phyloP scores from a whole-genome alignment of 2,888 invertebrate species.

The Drosophila glabriapex region DNA sequence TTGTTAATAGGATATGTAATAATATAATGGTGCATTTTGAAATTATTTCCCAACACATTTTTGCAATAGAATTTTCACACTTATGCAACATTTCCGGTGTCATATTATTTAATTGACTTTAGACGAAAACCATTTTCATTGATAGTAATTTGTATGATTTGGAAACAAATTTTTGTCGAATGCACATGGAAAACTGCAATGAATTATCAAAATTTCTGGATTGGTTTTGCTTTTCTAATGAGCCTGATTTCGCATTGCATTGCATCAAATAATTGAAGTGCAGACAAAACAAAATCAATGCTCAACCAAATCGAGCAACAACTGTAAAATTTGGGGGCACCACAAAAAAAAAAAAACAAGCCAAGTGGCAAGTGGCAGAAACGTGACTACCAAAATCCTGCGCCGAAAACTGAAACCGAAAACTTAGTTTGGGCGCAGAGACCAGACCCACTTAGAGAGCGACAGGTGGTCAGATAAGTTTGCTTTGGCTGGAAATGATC shows the following conservation, averaged over 20 bases:
- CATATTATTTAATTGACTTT: neutral
- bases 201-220: constrained; percentile 8
- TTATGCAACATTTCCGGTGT: neutral
- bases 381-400: constrained; percentile 77
- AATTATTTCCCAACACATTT: neutral
- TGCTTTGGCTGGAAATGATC: constrained; percentile 40
- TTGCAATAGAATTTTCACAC: neutral
- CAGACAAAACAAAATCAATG: constrained; percentile 41
- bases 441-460: constrained; percentile 39
- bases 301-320: constrained; percentile 40
- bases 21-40: accelerated
- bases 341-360: constrained; percentile 31
- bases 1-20: neutral
- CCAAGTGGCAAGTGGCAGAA: constrained; percentile 80
- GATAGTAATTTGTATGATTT: neutral
- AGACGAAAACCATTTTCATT: neutral
- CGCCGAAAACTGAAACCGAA: constrained; percentile 18
- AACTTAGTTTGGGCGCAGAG: constrained; percentile 31
- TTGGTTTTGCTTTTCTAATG: constrained; percentile 12
- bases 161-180: neutral
- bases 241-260: constrained; percentile 47
- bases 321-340: constrained; percentile 42
- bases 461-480: constrained; percentile 78
- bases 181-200: neutral
- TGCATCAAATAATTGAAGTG: constrained; percentile 46